Percentiles rank a stretch among this genome's conserved stretches.
Conservation (phyloP, 2,113 vertebrate species). For the Neodon shergylaensis region DNA sequence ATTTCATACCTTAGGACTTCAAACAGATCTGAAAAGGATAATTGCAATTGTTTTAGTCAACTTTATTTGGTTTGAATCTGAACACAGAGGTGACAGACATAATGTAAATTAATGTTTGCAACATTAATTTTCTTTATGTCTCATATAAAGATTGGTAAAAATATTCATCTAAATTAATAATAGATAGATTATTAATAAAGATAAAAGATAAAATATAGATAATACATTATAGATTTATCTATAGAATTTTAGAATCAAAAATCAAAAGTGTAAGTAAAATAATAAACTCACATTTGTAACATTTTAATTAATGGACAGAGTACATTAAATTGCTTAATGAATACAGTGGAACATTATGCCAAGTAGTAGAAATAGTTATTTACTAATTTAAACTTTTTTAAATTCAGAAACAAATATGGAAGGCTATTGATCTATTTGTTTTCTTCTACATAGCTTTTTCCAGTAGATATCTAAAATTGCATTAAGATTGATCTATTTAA, state of each 20-base stretch:
- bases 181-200: no score
- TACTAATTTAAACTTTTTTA: background rate
- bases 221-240: background rate
- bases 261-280: background rate
- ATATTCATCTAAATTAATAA: background rate
- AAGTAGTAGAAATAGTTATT: background rate
- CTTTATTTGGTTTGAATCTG: background rate
- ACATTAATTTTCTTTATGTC: background rate
- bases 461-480: background rate
- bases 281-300: background rate
- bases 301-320: background rate
- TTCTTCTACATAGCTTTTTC: background rate
- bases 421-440: background rate
- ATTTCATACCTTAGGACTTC: background rate
- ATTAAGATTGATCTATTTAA: conserved; percentile 22
- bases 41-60: background rate
- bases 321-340: background rate
- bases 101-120: background rate
- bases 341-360: background rate
- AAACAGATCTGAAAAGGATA: background rate
- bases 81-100: background rate
- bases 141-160: background rate
- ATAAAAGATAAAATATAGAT: no score
- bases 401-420: background rate
- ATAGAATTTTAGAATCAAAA: background rate